phyloP scores from a whole-genome alignment of 2,797 vertebrate species.

The Carapus acus region DNA sequence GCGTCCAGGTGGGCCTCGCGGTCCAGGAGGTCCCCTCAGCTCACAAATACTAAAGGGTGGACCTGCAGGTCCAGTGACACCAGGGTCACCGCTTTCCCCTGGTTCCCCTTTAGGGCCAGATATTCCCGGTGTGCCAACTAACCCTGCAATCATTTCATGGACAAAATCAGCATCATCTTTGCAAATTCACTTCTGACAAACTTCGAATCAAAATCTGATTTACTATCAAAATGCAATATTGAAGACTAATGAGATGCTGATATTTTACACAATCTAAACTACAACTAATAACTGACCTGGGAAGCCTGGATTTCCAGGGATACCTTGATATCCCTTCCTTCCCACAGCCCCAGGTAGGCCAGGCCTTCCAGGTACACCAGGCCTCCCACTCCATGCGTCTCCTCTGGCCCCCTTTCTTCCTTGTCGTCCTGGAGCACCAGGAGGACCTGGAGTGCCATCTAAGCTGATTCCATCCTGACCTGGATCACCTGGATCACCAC shows the following conservation, averaged over 20 bases:
- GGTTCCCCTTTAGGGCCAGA: slow-evolving; percentile 47
- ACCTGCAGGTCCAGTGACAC: slow-evolving; percentile 43
- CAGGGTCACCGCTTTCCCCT: slow-evolving; percentile 47
- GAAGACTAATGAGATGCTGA: no score
- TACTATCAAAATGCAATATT: no score
- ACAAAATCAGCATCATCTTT: no score
- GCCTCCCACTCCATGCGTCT: slow-evolving; percentile 17
- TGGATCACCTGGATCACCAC: slow-evolving; percentile 54
- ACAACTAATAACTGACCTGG: slow-evolving; percentile 33
- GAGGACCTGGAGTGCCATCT: slow-evolving; percentile 47
- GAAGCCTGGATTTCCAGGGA: slow-evolving; percentile 43
- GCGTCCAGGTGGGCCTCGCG: slow-evolving; percentile 44
- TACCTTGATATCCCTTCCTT: slow-evolving; percentile 38
- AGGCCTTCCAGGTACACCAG: slow-evolving; percentile 39
- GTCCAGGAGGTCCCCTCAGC: slow-evolving; percentile 4
- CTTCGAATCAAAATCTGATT: no score
- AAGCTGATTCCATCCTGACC: slow-evolving; percentile 37
- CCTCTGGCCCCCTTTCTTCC: slow-evolving; percentile 54
- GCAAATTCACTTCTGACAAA: no score
- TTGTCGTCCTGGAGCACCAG: slow-evolving; percentile 40
- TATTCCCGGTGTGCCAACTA: slow-evolving; percentile 40
- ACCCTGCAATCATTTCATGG: slow-evolving; percentile 38
- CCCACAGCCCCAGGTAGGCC: slow-evolving; percentile 37
- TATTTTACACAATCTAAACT: neutral
- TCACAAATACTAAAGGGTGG: slow-evolving; percentile 35